Evolutionary conservation across 37 sponge, comb jelly and placozoan genomes (phyloP), one percentile per base, ranked within the genome.

Genomic region (Dysidea cf. avara): DNA sequence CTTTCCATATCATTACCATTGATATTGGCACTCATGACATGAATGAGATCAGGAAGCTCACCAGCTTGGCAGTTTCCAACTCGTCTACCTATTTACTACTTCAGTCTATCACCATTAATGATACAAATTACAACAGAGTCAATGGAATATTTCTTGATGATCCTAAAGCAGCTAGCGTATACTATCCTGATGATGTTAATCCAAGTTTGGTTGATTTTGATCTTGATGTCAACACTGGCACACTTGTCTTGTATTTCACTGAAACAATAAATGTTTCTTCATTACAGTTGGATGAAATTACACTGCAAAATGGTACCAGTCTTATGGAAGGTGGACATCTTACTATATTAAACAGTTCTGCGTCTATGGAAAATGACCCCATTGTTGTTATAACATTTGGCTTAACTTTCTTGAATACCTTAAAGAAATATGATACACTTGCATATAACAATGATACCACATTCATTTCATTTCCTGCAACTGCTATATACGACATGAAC

Each of bases 181-280:
- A 80, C 57, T 67, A 63, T 26, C 52, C 61, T 2, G 95, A 94
- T 72, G 38, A 24, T 28, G 81, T 67, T n/a, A 14, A 49, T 31
- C 95, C 95, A 25, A 16, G 38, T 12, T 54, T 94, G 18, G 56
- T 71, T 0, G 67, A 28, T 6, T 94, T 83, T 83, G 79, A 83
- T 36, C 72, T 94, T 0, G 91, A 94, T 32, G 18, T 94, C 40
- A 56, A 94, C 71, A 48, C 17, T n/a, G 91, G 85, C 14, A 4
- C 69, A 31, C 74, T 94, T 3, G 73, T 71, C 2, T 49, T 94
- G 36, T 65, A 83, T 66, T 94, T 94, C 51, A 47, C 79, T 64
- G 95, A 94, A 38, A 87, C 91, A 14, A 79, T 94, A 12, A 90
- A 94, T 80, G 87, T 85, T 1, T 76, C 64, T 34, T 86, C 91